Evolutionary conservation across 2,888 invertebrate genomes (phyloP).

Genomic region (Steinernema hermaphroditum): DNA sequence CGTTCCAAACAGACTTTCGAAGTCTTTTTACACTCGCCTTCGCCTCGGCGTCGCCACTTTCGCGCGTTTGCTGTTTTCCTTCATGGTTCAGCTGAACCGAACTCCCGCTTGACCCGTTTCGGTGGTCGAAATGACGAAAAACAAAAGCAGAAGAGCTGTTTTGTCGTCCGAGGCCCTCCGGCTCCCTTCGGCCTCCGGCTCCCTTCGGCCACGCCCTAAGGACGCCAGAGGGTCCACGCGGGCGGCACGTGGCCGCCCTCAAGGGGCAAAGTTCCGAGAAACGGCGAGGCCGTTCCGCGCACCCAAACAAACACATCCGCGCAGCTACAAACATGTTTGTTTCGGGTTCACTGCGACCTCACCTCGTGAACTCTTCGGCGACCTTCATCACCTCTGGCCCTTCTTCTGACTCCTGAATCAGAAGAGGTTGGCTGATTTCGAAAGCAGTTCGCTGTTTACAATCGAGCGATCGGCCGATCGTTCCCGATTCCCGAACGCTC

Average conservation of each 20-base stretch:
- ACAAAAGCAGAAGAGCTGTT: background rate
- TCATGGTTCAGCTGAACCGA: background rate
- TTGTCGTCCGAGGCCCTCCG: background rate
- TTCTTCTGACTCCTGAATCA: background rate
- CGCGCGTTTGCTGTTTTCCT: background rate
- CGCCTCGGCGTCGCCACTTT: background rate
- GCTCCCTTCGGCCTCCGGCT: background rate
- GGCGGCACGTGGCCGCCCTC: background rate
- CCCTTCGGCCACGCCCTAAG: background rate
- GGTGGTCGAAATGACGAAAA: background rate
- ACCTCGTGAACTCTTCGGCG: background rate
- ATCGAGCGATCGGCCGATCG: background rate
- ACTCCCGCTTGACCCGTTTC: background rate
- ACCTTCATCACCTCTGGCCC: background rate
- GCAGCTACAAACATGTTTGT: constrained; percentile 9
- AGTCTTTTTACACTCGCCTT: background rate
- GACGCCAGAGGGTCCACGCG: background rate
- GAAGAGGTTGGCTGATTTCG: constrained; percentile 6
- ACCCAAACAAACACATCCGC: constrained; percentile 7
- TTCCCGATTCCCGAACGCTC: background rate
- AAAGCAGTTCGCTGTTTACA: background rate
- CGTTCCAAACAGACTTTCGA: background rate
- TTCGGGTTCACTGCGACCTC: too few species aligned
- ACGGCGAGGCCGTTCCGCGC: constrained; percentile 3
- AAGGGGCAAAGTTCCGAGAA: background rate